Evolutionary conservation across 2,113 vertebrate genomes (phyloP), one percentile per base, ranked within the genome.

Genomic region (Mesembrinibis cayennensis): DNA sequence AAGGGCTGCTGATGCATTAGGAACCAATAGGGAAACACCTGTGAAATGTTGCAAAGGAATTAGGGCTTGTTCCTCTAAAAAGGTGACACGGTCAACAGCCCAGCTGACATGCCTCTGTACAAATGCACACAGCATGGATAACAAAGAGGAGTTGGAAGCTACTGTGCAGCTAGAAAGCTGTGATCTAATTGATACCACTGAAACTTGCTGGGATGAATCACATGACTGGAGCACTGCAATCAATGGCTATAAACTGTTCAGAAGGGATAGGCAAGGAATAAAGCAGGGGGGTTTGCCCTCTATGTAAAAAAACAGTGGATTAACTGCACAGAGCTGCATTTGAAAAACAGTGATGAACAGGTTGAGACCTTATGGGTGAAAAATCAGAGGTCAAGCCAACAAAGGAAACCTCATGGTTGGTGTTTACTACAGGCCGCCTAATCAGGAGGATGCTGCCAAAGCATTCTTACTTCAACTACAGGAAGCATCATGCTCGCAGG

Each of bases 221-320:
- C 16, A 13, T 1, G 4, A 38, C 45, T 20, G 42, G 18, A 73
- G 13, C 45, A 61, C 50, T 70, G 47, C 36, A 61, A 13, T 53
- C 4, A 1, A 19, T 13, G 15, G 23, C 52, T 53, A 34, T 27
- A 44, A 71, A 49, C 36, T 70, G 38, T 27, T 67, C 55, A 70
- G 52, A 91, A 66, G 45, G 14, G 13, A 50, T 10, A 50, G 29
- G 23, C 36, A 91, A 55, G 14, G 16, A 73, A 82, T 27, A 62
- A 9, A 4, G n/a, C 9, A 3, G 0, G 1, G 4, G 10, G 2
- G 12, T 8, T 23, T 13, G 23, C 17, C 26, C 6, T 42, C 30
- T 30, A 6, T 3, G 11, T 9, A 40, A 38, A 78, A 71, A 52
- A 52, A n/a, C 27, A 36, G 17, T 20, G 6, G 56, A 58, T 34